These are phyloP conservation scores for Ommatoiulus sabulosus DNA, from an alignment of 2,888 invertebrate species.

Conservation along the genomic window DNA sequence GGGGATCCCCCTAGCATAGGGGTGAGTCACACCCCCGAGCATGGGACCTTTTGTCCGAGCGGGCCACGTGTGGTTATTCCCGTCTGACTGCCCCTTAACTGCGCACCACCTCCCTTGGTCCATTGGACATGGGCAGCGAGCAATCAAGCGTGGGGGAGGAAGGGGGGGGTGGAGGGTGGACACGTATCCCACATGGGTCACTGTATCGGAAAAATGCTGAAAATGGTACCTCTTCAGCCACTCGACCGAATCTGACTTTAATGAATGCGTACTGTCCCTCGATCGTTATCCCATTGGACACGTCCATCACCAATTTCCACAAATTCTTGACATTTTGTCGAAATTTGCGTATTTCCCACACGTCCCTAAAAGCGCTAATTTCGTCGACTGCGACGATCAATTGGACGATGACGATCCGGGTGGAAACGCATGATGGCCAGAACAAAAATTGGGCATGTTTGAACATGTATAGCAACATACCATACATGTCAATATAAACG, in stretches of 20 bases:
- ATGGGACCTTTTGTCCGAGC: slow-evolving; percentile 29
- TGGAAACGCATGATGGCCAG: background rate
- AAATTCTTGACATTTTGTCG: background rate
- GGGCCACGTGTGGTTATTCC: slow-evolving; percentile 27
- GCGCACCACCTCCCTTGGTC: slow-evolving; percentile 16
- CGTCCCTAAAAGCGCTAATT: background rate
- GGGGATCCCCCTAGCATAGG: background rate
- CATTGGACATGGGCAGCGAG: slow-evolving; percentile 6
- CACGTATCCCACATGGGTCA: slow-evolving; percentile 24
- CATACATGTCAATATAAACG: too few species aligned
- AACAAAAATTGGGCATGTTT: too few species aligned
- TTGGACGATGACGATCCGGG: background rate
- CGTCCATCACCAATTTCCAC: slow-evolving; percentile 16
- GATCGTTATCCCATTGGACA: slow-evolving; percentile 39
- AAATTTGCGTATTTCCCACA: slow-evolving; percentile 12
- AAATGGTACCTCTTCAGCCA: slow-evolving; percentile 30
- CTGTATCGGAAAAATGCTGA: slow-evolving; percentile 7
- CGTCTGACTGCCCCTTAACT: slow-evolving; percentile 43
- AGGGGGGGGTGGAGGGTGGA: background rate
- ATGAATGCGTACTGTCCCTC: slow-evolving; percentile 9
- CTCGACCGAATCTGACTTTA: slow-evolving; percentile 39
- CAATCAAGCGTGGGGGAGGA: slow-evolving; percentile 23
- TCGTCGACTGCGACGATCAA: background rate
- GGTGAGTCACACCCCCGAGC: slow-evolving; percentile 31
- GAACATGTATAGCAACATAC: too few species aligned